Percentiles rank a stretch among this genome's conserved stretches.
Conservation (phyloP, 2,113 vertebrate genomes). For the rat (Rattus norvegicus) region GRCr8 NC_086023.1:167917501-167918000, state of each 20-base stretch:
- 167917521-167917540: background rate
- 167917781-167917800: background rate
- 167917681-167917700: constrained; percentile 75
- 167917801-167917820: background rate
- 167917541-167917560: constrained; percentile 53
- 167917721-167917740: constrained; percentile 62
- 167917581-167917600: constrained; percentile 66
- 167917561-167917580: constrained; percentile 52
- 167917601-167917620: background rate
- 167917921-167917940: background rate
- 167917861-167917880: constrained; percentile 46
- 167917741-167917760: constrained; percentile 69
- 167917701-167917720: constrained; percentile 56
- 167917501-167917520: background rate
- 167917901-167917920: constrained; percentile 39
- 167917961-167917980: background rate
- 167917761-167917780: constrained; percentile 76
- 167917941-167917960: background rate
- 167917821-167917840: background rate
- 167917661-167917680: constrained; percentile 2
- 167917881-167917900: constrained; percentile 47
- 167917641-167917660: constrained; percentile 46
- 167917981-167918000: constrained; percentile 30
- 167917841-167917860: background rate
- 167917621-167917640: constrained; percentile 23